Conservation (phyloP, 2,888 invertebrate genomes). For the Tetragonisca angustula region DNA sequence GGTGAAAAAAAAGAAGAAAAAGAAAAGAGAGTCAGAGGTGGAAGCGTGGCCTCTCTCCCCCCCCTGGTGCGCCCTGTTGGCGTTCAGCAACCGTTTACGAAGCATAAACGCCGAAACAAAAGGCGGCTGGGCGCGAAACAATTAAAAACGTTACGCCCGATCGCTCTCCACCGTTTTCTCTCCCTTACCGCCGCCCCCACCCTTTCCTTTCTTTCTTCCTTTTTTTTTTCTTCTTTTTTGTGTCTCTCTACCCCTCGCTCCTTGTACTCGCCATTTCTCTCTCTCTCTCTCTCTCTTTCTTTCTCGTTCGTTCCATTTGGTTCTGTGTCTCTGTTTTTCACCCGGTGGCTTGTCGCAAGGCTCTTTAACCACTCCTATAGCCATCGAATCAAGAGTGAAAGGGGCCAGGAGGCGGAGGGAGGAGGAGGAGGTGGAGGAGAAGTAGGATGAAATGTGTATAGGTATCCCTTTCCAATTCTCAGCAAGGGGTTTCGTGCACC, state of each 20-base stretch:
- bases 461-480: conserved; percentile 15
- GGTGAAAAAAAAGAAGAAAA: conserved; percentile 40
- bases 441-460: conserved; percentile 8
- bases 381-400: conserved; percentile 56
- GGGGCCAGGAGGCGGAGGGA: neutral
- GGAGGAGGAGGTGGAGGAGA: neutral
- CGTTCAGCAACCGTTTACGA: conserved; percentile 79
- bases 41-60: conserved; percentile 38
- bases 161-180: conserved; percentile 77
- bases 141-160: conserved; percentile 84
- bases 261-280: conserved; percentile 17
- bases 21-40: conserved; percentile 64
- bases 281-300: conserved; percentile 43
- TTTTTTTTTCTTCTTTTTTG: neutral
- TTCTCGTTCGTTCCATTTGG: conserved; percentile 20
- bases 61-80: conserved; percentile 38
- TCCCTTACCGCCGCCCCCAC: conserved; percentile 28
- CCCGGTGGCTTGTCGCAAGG: conserved; percentile 29
- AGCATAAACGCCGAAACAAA: conserved; percentile 83
- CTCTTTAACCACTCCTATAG: conserved; percentile 56
- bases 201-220: conserved; percentile 33
- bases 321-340: conserved; percentile 31
- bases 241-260: conserved; percentile 24
- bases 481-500: conserved; percentile 55
- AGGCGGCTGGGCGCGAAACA: conserved; percentile 82